phyloP scores from a whole-genome alignment of 2,888 invertebrate species.

The Alloplasta piceator region DNA sequence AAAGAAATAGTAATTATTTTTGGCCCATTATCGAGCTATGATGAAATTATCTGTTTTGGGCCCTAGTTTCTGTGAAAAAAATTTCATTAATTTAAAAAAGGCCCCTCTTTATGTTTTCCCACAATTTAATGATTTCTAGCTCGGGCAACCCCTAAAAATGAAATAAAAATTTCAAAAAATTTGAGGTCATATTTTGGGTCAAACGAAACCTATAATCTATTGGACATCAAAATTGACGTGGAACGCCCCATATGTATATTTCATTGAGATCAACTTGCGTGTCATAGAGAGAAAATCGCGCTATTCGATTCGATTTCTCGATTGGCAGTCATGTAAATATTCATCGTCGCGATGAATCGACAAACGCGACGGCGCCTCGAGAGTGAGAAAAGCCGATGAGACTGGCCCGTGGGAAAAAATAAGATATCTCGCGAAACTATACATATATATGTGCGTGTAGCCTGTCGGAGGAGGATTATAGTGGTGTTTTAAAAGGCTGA shows the following conservation, averaged over 20 bases:
- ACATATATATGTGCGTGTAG: conserved; percentile 11
- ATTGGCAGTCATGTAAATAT: conserved; percentile 47
- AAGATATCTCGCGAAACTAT: not conserved
- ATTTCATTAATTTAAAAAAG: too few species aligned
- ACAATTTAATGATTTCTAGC: too few species aligned
- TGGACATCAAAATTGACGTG: too few species aligned
- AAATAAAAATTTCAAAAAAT: too few species aligned
- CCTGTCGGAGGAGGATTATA: conserved; percentile 37
- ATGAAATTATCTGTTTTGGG: too few species aligned
- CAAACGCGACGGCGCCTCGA: conserved; percentile 30
- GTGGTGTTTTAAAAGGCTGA: conserved; percentile 59
- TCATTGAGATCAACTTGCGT: conserved; percentile 26
- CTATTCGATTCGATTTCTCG: conserved; percentile 56
- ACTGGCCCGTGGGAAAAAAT: conserved; percentile 55
- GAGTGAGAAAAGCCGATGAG: conserved; percentile 34
- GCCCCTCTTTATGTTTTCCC: too few species aligned
- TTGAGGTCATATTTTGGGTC: too few species aligned
- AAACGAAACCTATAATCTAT: too few species aligned
- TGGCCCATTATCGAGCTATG: too few species aligned
- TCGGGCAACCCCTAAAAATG: too few species aligned
- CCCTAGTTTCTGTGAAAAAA: too few species aligned
- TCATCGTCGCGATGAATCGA: conserved; percentile 48
- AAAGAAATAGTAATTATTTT: too few species aligned
- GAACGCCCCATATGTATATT: conserved; percentile 15
- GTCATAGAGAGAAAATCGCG: conserved; percentile 21